Conservation (phyloP, 2,888 invertebrate genomes). For the Drosophila algonquin region DNA sequence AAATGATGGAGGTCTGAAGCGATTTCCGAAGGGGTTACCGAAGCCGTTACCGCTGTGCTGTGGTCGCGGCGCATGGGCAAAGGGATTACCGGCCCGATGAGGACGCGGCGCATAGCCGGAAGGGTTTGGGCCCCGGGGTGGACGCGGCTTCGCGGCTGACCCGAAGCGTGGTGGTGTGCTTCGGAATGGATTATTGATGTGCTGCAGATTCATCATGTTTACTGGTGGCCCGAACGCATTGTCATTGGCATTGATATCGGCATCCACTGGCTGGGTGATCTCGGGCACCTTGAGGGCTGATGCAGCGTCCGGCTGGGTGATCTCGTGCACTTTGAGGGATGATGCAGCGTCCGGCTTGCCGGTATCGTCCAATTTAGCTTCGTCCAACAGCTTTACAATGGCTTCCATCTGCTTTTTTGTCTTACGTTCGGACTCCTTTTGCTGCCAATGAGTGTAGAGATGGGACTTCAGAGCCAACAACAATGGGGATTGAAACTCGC, state of each 20-base stretch:
- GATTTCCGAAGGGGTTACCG: neutral
- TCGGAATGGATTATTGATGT: conserved; percentile 36
- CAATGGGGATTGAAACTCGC: conserved; percentile 37
- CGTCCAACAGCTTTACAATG: conserved; percentile 27
- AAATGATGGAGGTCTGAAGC: neutral
- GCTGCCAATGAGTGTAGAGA: conserved; percentile 53
- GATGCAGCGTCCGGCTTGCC: neutral
- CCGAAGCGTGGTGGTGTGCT: conserved; percentile 1
- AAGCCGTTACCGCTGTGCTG: neutral
- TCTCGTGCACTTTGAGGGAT: neutral
- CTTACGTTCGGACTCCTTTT: conserved; percentile 16
- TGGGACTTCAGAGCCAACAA: conserved; percentile 48
- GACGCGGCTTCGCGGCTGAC: neutral
- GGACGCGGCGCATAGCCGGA: neutral
- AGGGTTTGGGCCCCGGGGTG: neutral
- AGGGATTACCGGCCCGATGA: neutral
- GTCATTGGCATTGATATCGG: too few species aligned
- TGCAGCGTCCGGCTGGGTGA: neutral
- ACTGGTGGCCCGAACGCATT: neutral
- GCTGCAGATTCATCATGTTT: conserved; percentile 25
- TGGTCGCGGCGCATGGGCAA: neutral
- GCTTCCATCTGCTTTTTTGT: conserved; percentile 15
- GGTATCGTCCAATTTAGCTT: conserved; percentile 8
- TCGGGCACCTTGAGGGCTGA: too few species aligned
- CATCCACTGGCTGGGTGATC: neutral